Base-by-base conservation (phyloP, 1,140 invertebrate species). In the Aphelenchoides besseyi region DNA sequence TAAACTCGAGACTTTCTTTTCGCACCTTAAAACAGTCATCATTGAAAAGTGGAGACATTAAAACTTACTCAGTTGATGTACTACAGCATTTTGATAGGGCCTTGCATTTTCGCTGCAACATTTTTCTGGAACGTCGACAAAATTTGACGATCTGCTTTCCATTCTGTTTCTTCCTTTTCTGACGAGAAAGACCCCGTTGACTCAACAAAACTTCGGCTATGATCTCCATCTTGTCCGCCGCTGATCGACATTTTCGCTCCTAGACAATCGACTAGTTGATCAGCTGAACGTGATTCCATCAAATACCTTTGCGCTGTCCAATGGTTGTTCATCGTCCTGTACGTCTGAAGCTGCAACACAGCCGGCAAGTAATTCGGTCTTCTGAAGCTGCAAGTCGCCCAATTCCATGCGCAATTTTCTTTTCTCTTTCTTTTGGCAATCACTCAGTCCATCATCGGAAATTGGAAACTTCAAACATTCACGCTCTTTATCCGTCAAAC, bases 381-480 rank as follows among this genome's bases (percentile, higher is more conserved):
- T 66, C 63, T 3, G 30, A 12, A 66, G 26, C 30, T 66, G 63
- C 8, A 66, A 53, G 2, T 35, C 36, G 2, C 16, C 36, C 63
- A 66, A 53, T 8, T 37, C 63, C 36, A 16, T 16, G 30, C 30
- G 63, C 8, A 23, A 12, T 8, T 37, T 33, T 23, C 63, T 37
- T 23, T 30, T 16, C 63, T 37, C 32, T 53, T 66, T 66, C 1
- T 33, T 0, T 32, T 36, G 63, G 3, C 63, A 66, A 18, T 66
- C 1, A 12, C 1, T 59, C 5, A 66, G 1, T 66, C 36, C 12
- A 12, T 35, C 30, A 1, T 61, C 59, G 59, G 28, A 30, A 16
- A n/a, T 29, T 66, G 63, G 63, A 12, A 66, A 35, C 32, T 66
- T 66, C 12, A 53, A 2, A 30, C 63, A 66, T 53, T 66, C 63